Conservation (phyloP, 1,140 invertebrate species). For the Parasteatoda tepidariorum region DNA sequence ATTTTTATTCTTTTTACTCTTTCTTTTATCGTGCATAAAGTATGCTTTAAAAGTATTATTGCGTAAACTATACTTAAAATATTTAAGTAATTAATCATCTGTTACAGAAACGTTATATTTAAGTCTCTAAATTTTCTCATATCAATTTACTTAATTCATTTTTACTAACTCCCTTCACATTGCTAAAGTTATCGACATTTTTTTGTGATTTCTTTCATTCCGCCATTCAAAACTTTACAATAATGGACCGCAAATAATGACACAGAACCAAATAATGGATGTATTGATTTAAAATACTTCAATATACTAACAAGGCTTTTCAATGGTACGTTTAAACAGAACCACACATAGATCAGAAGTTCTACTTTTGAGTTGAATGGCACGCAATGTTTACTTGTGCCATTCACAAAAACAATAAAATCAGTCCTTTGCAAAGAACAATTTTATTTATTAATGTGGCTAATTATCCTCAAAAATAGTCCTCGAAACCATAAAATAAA, state of each 20-base stretch:
- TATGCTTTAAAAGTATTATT: no score
- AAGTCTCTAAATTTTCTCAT: no score
- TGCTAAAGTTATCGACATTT: no score
- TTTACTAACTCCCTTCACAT: no score
- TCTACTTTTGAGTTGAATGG: background rate
- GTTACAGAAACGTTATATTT: no score
- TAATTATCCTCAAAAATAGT: conserved; percentile 19
- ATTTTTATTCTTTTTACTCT: no score
- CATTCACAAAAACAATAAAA: conserved; percentile 37
- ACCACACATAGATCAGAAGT: background rate
- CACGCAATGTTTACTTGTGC: conserved; percentile 18
- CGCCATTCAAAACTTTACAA: no score
- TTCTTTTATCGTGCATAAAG: no score
- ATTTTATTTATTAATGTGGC: conserved; percentile 36
- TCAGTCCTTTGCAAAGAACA: background rate
- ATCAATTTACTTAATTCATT: no score
- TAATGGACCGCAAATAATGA: background rate
- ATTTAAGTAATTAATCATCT: no score
- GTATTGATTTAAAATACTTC: background rate
- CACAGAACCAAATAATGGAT: background rate
- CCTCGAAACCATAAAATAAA: background rate
- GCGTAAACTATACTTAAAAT: no score
- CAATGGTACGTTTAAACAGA: background rate
- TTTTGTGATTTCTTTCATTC: no score
- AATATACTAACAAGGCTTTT: background rate